Evolutionary conservation across 2,888 invertebrate species (phyloP).

Genomic region (Dasysyrphus albostriatus): DNA sequence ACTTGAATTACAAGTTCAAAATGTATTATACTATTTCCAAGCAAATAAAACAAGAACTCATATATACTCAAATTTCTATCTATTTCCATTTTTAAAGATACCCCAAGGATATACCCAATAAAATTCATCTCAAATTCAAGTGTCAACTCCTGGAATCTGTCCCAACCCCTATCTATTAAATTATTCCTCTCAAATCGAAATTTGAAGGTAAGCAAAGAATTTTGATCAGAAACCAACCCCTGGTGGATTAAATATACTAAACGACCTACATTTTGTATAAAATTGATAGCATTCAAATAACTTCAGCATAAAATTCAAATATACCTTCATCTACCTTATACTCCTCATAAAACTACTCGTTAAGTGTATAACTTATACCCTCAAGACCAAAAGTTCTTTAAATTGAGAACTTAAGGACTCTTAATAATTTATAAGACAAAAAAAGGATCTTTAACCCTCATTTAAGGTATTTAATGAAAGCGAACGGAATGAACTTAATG

Average conservation of each 20-base stretch:
- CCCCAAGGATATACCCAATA: neutral
- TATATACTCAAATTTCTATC: neutral
- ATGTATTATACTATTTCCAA: neutral
- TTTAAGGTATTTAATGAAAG: constrained; percentile 26
- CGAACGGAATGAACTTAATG: constrained; percentile 21
- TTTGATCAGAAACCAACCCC: neutral
- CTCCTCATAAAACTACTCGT: neutral
- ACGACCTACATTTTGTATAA: neutral
- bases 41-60: neutral
- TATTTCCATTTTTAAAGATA: neutral
- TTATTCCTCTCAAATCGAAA: neutral
- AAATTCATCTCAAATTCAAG: neutral
- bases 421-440: constrained; percentile 30
- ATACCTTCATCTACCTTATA: neutral
- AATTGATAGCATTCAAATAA: neutral
- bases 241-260: neutral
- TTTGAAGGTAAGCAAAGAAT: neutral
- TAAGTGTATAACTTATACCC: neutral
- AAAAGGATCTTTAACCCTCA: constrained; percentile 20
- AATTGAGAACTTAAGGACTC: constrained; percentile 11
- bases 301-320: neutral
- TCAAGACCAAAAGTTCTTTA: neutral
- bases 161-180: neutral
- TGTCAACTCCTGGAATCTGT: neutral
- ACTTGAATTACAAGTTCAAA: too few species aligned